phyloP scores from a whole-genome alignment of 2,888 invertebrate species.

The Pollenia griseotomentosa region DNA sequence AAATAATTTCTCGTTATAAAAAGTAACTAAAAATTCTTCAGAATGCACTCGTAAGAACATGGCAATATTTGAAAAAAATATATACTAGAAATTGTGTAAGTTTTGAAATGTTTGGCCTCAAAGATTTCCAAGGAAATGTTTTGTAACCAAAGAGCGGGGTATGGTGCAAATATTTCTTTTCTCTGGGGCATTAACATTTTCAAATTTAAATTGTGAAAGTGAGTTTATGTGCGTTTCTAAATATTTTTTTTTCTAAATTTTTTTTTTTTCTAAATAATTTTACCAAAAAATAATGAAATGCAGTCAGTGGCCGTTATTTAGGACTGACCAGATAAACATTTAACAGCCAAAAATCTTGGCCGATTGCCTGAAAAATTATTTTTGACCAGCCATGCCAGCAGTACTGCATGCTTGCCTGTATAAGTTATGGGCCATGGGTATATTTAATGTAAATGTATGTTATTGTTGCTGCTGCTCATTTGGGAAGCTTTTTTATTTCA shows the following conservation, averaged over 20 bases:
- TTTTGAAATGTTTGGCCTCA: neutral
- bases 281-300: slow-evolving; percentile 37
- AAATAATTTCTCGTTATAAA: no score
- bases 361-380: slow-evolving; percentile 57
- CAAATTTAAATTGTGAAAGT: neutral
- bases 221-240: neutral
- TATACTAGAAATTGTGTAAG: neutral
- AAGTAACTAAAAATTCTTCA: neutral
- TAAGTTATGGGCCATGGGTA: slow-evolving; percentile 44
- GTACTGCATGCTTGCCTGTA: neutral
- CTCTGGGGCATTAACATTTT: slow-evolving; percentile 3
- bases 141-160: slow-evolving; percentile 12
- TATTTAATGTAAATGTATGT: neutral
- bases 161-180: neutral
- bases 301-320: slow-evolving; percentile 59
- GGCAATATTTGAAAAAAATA: neutral
- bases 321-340: slow-evolving; percentile 53
- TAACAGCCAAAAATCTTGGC: slow-evolving; percentile 59
- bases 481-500: slow-evolving; percentile 3
- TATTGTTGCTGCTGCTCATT: slow-evolving; percentile 8
- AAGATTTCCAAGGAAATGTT: slow-evolving; percentile 51
- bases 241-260: slow-evolving; percentile 9
- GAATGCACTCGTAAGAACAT: neutral
- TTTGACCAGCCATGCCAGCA: slow-evolving; percentile 50
- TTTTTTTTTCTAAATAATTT: slow-evolving; percentile 15